A percentile compares a stretch with the other conserved stretches of the same genome.
These are phyloP conservation scores for Pyrgus malvae DNA, from an alignment of 2,888 invertebrate genomes.

Conservation along the genomic window DNA sequence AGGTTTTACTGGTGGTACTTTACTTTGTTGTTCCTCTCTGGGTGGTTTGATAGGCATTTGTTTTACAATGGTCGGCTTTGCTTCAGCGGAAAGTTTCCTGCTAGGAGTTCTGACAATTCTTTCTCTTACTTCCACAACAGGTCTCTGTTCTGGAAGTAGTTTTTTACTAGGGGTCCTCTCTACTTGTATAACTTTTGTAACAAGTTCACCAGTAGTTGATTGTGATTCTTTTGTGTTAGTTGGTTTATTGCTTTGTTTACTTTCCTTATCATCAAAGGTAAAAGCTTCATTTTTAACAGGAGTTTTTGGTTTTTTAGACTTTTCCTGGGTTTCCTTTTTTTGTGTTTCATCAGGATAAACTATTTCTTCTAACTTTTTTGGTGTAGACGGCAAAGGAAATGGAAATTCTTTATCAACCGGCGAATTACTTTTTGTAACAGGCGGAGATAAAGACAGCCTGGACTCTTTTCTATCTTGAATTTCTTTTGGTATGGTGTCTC, in stretches of 20 bases:
- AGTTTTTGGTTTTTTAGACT: constrained; percentile 45
- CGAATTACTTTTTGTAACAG: constrained; percentile 52
- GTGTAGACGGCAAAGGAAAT: constrained; percentile 55
- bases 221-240: constrained; percentile 49
- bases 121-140: constrained; percentile 66
- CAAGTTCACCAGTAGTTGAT: constrained; percentile 57
- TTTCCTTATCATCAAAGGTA: constrained; percentile 51
- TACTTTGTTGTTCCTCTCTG: constrained; percentile 58
- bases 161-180: constrained; percentile 73
- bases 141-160: constrained; percentile 59
- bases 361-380: constrained; percentile 65
- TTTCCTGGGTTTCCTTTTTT: constrained; percentile 43
- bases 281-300: constrained; percentile 58
- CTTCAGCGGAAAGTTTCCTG: constrained; percentile 56
- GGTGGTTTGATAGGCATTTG: constrained; percentile 44
- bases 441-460: constrained; percentile 51
- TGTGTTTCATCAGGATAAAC: constrained; percentile 55
- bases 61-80: constrained; percentile 54
- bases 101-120: constrained; percentile 73
- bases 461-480: constrained; percentile 30
- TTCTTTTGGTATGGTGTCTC: constrained; percentile 50
- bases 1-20: constrained; percentile 72
- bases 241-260: constrained; percentile 49
- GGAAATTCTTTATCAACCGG: constrained; percentile 61
- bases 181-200: constrained; percentile 72